phyloP scores from a whole-genome alignment of 2,113 vertebrate genomes.

The Neogale vison region DNA sequence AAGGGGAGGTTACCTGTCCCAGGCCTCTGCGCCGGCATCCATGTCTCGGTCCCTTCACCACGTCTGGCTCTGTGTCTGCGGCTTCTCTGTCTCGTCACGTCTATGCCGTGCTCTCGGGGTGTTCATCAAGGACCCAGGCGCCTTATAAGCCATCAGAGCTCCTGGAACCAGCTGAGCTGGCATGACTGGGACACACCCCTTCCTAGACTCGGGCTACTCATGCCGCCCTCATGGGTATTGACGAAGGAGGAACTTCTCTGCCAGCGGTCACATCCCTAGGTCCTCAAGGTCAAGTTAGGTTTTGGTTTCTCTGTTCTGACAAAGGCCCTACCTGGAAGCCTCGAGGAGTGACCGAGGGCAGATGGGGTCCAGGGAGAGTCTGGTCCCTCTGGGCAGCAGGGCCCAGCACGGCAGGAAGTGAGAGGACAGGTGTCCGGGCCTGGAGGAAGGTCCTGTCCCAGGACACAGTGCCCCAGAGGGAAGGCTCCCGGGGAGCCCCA shows the following conservation, averaged over 20 bases:
- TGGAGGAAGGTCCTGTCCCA: no score
- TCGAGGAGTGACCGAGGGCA: background rate
- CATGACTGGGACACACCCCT: background rate
- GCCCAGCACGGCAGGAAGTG: background rate
- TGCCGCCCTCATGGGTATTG: background rate
- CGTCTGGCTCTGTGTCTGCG: background rate
- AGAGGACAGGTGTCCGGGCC: background rate
- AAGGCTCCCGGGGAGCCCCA: background rate
- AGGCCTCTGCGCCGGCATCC: accelerated
- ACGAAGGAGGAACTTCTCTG: background rate
- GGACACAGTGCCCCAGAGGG: no score
- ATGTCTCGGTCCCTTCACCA: background rate
- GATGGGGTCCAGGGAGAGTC: background rate
- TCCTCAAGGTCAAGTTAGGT: background rate
- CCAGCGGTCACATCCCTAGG: background rate
- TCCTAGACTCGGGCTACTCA: accelerated
- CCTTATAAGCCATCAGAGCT: background rate
- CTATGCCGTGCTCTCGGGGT: accelerated
- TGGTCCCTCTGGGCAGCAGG: background rate
- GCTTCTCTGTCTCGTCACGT: background rate
- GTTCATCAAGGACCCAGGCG: no score
- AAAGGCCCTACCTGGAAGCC: background rate
- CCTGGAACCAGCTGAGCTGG: background rate
- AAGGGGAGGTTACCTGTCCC: background rate
- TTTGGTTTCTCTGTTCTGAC: background rate